Evolutionary conservation across 2,797 vertebrate species (phyloP).

Genomic region (Enteromius viviparus): DNA sequence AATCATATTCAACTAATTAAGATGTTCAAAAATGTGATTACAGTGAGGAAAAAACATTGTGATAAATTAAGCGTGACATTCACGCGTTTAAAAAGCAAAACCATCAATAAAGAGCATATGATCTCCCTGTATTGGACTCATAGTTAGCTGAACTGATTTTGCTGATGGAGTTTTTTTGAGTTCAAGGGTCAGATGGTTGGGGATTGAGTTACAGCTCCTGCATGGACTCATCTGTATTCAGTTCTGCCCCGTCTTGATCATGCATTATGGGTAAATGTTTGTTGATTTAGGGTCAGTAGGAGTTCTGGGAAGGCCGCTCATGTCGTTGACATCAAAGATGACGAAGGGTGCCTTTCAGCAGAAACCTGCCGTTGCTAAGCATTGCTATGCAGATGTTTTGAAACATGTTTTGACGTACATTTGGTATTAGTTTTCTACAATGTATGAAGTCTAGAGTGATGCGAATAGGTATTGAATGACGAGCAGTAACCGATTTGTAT

Average conservation of each 20-base stretch:
- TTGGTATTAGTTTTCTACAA: conserved; percentile 4
- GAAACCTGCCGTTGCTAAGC: conserved; percentile 28
- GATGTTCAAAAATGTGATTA: too few species aligned
- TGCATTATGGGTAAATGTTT: conserved; percentile 38
- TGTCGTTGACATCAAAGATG: conserved; percentile 55
- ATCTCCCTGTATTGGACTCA: background rate
- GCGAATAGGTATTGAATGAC: background rate
- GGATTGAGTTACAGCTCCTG: conserved; percentile 27
- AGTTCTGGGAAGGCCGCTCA: conserved; percentile 10
- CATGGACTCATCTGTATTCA: conserved; percentile 39
- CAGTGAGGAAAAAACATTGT: background rate
- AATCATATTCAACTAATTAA: too few species aligned
- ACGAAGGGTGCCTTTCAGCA: conserved; percentile 23
- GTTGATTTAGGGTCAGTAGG: conserved; percentile 47
- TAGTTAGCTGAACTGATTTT: conserved; percentile 26
- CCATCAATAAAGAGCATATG: conserved; percentile 8
- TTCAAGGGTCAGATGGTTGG: conserved; percentile 23
- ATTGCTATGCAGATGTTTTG: conserved; percentile 6
- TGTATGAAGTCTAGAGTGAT: background rate
- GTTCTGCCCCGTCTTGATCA: conserved; percentile 48
- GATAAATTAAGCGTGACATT: background rate
- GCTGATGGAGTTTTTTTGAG: conserved; percentile 20
- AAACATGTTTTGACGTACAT: background rate
- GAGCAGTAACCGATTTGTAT: background rate
- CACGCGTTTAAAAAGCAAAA: background rate